Evolutionary conservation across 2,888 invertebrate species (phyloP).

Genomic region (Zygothrica quintamaculata): DNA sequence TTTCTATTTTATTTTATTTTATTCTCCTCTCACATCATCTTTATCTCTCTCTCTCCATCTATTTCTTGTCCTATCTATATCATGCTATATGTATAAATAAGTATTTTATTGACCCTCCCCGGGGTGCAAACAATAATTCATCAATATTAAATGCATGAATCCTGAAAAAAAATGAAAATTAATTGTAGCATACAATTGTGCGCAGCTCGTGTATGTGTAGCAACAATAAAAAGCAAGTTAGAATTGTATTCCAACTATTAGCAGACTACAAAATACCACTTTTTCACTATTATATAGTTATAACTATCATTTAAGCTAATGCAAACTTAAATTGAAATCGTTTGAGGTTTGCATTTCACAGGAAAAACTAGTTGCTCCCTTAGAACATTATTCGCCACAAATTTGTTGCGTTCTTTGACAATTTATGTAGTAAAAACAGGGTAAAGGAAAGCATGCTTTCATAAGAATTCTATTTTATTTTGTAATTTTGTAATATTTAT

Average conservation of each 20-base stretch:
- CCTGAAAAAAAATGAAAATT: conserved; percentile 33
- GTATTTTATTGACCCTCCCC: conserved; percentile 33
- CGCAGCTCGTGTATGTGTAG: background rate
- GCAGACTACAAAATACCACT: too few species aligned
- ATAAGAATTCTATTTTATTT: too few species aligned
- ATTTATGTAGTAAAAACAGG: too few species aligned
- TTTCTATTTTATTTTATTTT: background rate
- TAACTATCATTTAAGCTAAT: too few species aligned
- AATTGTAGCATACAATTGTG: conserved; percentile 31
- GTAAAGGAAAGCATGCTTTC: too few species aligned
- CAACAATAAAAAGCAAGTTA: conserved; percentile 6
- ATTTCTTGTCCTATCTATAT: background rate
- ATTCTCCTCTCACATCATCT: background rate
- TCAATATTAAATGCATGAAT: conserved; percentile 44
- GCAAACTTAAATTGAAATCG: too few species aligned
- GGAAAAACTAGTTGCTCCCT: too few species aligned
- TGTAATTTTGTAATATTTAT: background rate
- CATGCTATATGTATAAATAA: conserved; percentile 1
- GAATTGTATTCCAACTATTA: background rate
- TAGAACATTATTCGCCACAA: too few species aligned
- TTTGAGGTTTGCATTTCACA: too few species aligned
- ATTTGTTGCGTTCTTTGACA: too few species aligned
- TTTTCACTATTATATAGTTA: too few species aligned
- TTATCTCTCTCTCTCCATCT: background rate
- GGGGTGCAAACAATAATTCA: conserved; percentile 48